Conservation (phyloP, 2,888 invertebrate genomes). For the Mechanitis messenoides region DNA sequence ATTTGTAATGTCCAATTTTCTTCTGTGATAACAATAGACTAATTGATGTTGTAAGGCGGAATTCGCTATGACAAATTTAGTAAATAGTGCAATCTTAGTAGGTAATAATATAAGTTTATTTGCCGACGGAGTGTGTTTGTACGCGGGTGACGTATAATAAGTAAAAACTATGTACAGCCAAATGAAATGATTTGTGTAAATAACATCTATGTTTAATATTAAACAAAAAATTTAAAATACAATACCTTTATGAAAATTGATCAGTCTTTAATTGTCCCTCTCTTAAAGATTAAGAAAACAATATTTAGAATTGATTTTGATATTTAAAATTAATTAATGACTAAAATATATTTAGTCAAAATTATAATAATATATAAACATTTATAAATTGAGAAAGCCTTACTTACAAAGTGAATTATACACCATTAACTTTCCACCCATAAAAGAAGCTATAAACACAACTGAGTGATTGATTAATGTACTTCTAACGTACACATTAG, state of each 20-base stretch:
- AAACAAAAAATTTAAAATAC: conserved; percentile 72
- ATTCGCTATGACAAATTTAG: conserved; percentile 69
- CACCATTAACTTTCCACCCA: conserved; percentile 51
- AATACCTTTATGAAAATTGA: conserved; percentile 65
- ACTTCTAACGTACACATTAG: conserved; percentile 60
- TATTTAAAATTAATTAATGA: no score
- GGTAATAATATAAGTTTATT: conserved; percentile 51
- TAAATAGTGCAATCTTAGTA: conserved; percentile 73
- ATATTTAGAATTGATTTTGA: no score
- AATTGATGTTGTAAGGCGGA: conserved; percentile 58
- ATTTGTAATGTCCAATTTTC: conserved; percentile 75
- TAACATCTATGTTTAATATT: conserved; percentile 71
- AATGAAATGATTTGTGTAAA: conserved; percentile 64
- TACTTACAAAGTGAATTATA: conserved; percentile 41
- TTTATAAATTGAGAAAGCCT: conserved; percentile 20
- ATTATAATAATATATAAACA: not conserved
- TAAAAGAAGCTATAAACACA: conserved; percentile 53
- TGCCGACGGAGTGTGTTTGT: conserved; percentile 48
- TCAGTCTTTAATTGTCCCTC: conserved; percentile 39
- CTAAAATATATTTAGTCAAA: no score
- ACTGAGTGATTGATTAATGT: conserved; percentile 65
- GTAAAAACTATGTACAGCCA: conserved; percentile 65
- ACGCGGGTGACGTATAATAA: conserved; percentile 43
- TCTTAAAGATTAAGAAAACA: not conserved
- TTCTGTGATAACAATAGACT: conserved; percentile 77